phyloP scores from a whole-genome alignment of 2,113 vertebrate genomes.

The Myocastor coypus region DNA sequence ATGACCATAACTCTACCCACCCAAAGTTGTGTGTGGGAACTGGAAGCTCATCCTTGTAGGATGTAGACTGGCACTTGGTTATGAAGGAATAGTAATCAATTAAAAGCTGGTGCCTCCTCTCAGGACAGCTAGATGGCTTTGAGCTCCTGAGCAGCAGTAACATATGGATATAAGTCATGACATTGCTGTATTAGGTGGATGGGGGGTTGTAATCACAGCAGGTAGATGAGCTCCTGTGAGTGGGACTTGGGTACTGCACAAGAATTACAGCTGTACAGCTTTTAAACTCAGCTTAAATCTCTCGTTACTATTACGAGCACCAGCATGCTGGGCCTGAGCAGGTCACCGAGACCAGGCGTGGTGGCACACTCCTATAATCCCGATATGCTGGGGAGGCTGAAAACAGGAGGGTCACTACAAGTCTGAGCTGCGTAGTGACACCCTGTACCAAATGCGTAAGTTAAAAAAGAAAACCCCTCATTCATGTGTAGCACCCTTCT shows the following conservation, averaged over 20 bases:
- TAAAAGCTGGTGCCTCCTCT: not conserved
- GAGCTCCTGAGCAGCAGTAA: conserved; percentile 19
- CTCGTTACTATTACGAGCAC: not conserved
- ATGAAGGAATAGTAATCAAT: not conserved
- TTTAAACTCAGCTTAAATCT: not conserved
- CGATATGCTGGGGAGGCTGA: too few relatives aligned
- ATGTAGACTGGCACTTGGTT: not conserved
- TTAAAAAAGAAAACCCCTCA: too few relatives aligned
- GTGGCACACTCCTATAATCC: too few relatives aligned
- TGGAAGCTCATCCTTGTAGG: not conserved
- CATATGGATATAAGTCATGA: not conserved
- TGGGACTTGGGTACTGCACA: not conserved
- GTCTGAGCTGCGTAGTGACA: too few relatives aligned
- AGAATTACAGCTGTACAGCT: conserved; percentile 10
- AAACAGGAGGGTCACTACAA: too few relatives aligned
- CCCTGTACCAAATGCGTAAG: too few relatives aligned
- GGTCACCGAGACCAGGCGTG: too few relatives aligned
- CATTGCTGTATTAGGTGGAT: not conserved
- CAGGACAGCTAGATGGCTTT: not conserved
- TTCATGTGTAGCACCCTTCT: not conserved
- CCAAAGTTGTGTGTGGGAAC: not conserved
- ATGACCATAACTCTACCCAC: not conserved
- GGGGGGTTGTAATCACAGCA: not conserved
- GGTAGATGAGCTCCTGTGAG: not conserved
- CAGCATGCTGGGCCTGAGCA: too few relatives aligned